Evolutionary conservation across 2,113 vertebrate species (phyloP).

Genomic region (Caloenas nicobarica): DNA sequence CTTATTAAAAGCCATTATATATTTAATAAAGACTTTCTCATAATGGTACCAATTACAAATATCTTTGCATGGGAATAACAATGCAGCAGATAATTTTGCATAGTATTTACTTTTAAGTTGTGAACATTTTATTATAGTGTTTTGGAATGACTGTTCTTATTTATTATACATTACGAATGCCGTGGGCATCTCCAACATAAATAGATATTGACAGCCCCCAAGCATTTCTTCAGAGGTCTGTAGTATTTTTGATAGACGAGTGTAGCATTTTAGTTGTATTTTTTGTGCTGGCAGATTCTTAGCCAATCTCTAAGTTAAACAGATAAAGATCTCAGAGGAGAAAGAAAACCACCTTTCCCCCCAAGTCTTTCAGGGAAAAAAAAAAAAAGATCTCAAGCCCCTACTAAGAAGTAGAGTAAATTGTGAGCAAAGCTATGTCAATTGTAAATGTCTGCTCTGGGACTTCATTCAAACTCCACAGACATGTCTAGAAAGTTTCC

Average conservation of each 20-base stretch:
- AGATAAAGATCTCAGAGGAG: constrained; percentile 33
- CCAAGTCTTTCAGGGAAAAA: background rate
- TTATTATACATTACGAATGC: constrained; percentile 51
- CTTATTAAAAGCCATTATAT: constrained; percentile 54
- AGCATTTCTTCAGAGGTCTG: constrained; percentile 42
- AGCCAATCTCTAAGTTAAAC: constrained; percentile 9
- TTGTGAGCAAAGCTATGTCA: constrained; percentile 35
- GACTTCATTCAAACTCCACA: background rate
- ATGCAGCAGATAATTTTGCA: constrained; percentile 14
- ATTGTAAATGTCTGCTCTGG: constrained; percentile 23
- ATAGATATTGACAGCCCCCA: constrained; percentile 29
- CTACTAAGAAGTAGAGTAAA: background rate
- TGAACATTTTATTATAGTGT: constrained; percentile 52
- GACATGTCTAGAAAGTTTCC: background rate
- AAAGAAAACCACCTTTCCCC: background rate
- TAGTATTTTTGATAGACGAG: constrained; percentile 23
- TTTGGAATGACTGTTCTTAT: constrained; percentile 39
- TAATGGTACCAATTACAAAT: constrained; percentile 37
- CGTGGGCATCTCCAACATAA: background rate
- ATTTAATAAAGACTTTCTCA: constrained; percentile 48
- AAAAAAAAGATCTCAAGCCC: background rate
- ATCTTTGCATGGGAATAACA: background rate
- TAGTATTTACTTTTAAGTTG: constrained; percentile 65
- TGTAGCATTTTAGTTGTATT: constrained; percentile 34
- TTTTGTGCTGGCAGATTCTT: constrained; percentile 34